phyloP scores from a whole-genome alignment of 2,797 vertebrate genomes.

The Leuciscus waleckii region DNA sequence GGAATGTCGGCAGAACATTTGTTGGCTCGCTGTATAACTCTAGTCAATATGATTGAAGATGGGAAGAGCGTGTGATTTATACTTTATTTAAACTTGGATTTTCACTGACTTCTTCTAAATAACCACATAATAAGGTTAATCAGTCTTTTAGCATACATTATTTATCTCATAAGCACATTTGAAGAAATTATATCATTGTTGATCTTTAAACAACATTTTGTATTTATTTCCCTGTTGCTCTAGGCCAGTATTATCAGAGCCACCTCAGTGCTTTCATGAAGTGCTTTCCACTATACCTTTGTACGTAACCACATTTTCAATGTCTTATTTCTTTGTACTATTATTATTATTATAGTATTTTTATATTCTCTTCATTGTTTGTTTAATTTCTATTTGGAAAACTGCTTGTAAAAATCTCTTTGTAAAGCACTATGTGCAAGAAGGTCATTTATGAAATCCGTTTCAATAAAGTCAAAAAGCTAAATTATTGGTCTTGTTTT shows the following conservation, averaged over 20 bases:
- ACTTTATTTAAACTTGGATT: not conserved
- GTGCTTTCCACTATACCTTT: not conserved
- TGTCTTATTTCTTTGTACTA: not conserved
- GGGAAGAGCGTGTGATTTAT: not conserved
- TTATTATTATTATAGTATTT: not conserved
- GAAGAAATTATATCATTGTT: not conserved
- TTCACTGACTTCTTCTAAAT: not conserved
- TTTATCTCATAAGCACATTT: not conserved
- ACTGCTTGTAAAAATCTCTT: not conserved
- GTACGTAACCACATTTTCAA: not conserved
- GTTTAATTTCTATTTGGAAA: not conserved
- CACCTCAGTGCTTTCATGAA: constrained; percentile 1
- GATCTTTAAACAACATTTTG: not conserved
- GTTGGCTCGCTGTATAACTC: not conserved
- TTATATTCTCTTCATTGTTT: not conserved
- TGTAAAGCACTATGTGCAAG: not conserved
- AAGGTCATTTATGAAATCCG: not conserved
- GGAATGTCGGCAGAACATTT: not conserved
- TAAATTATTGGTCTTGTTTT: not conserved
- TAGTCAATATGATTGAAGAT: not conserved
- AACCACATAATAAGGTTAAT: not conserved
- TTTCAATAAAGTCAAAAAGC: constrained; percentile 26
- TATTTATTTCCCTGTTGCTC: not conserved
- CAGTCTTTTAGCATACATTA: not conserved
- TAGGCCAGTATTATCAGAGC: not conserved